These are phyloP conservation scores for Ormyrus thymus DNA, from an alignment of 2,888 invertebrate genomes.

Conservation along the genomic window DNA sequence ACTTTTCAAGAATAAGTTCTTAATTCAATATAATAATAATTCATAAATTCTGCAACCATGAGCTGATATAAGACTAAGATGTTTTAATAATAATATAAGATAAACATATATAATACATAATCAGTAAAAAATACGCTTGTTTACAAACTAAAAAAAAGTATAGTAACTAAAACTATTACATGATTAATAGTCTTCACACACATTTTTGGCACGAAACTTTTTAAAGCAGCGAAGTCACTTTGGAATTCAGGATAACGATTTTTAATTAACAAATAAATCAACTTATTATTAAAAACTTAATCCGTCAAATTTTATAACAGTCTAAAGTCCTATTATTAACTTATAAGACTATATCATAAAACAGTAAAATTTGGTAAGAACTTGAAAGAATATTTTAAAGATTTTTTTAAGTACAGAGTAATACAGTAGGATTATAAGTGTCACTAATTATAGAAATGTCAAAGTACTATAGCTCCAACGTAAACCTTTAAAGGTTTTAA, in stretches of 20 bases:
- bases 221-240: conserved; percentile 41
- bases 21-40: conserved; percentile 35
- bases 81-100: conserved; percentile 33
- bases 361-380: conserved; percentile 49
- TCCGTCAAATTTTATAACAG: conserved; percentile 46
- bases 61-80: conserved; percentile 43
- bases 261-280: conserved; percentile 47
- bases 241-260: conserved; percentile 38
- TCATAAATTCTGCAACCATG: conserved; percentile 49
- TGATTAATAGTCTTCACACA: conserved; percentile 29
- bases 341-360: conserved; percentile 43
- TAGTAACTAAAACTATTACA: conserved; percentile 34
- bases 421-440: conserved; percentile 51
- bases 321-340: conserved; percentile 41
- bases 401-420: conserved; percentile 54
- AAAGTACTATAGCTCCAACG: conserved; percentile 51
- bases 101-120: conserved; percentile 41
- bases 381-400: conserved; percentile 39
- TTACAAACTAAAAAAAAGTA: conserved; percentile 36
- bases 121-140: conserved; percentile 44
- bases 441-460: conserved; percentile 45
- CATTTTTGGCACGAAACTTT: conserved; percentile 54
- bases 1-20: conserved; percentile 34
- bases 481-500: conserved; percentile 34
- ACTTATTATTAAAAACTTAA: conserved; percentile 50